Percentiles rank a stretch among this genome's conserved stretches.
These are phyloP conservation scores for Sciaenops ocellatus DNA, from an alignment of 2,797 vertebrate genomes.

Conservation along the genomic window DNA sequence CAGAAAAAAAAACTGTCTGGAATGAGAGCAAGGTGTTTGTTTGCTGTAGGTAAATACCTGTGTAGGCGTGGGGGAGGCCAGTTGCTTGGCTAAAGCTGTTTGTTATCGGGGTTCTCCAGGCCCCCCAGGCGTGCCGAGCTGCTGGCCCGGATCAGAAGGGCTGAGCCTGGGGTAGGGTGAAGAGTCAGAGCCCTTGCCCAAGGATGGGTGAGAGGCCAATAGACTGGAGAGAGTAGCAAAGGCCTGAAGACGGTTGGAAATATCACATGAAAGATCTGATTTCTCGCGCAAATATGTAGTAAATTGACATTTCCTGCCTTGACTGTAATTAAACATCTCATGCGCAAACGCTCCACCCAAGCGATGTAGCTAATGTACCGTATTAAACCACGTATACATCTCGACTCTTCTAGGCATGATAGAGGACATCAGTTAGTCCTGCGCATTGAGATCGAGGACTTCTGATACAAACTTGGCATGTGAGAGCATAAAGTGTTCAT, in stretches of 20 bases:
- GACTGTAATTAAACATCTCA: slow-evolving; percentile 50
- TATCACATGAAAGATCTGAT: slow-evolving; percentile 51
- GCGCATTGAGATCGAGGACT: slow-evolving; percentile 36
- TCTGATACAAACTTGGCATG: slow-evolving; percentile 41
- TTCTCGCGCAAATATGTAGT: slow-evolving; percentile 30
- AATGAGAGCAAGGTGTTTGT: slow-evolving; percentile 73
- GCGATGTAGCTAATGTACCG: slow-evolving; percentile 9
- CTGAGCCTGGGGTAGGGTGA: slow-evolving; percentile 59
- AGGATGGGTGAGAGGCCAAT: slow-evolving; percentile 66
- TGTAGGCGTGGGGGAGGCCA: slow-evolving; percentile 64
- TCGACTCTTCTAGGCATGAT: slow-evolving; percentile 5
- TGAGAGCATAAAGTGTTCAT: slow-evolving; percentile 53
- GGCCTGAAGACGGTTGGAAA: slow-evolving; percentile 38
- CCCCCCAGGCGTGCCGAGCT: slow-evolving; percentile 65
- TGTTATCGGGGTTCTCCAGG: slow-evolving; percentile 85
- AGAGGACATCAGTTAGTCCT: slow-evolving; percentile 49
- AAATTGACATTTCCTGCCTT: slow-evolving; percentile 42
- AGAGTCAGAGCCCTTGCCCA: slow-evolving; percentile 50
- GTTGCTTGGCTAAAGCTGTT: slow-evolving; percentile 72
- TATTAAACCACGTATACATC: slow-evolving; percentile 16
- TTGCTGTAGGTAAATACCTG: slow-evolving; percentile 72
- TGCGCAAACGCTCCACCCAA: slow-evolving; percentile 34
- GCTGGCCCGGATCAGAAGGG: slow-evolving; percentile 73
- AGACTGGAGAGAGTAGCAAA: slow-evolving; percentile 54
- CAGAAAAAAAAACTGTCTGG: slow-evolving; percentile 53